Evolutionary conservation across 1,140 invertebrate species (phyloP).

Genomic region (Apis laboriosa): DNA sequence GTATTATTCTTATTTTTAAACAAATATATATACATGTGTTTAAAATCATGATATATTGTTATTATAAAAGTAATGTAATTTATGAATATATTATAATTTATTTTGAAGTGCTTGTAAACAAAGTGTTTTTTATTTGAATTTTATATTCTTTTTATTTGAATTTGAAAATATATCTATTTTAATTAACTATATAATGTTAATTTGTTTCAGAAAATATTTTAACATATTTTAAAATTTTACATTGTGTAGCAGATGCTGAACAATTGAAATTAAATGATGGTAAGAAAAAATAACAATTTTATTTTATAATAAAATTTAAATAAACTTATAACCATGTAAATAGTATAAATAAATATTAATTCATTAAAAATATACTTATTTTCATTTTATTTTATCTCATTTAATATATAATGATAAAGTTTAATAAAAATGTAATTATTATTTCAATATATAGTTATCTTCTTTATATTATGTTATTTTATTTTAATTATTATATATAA

Average conservation of each 20-base stretch:
- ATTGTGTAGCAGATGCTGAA: background rate
- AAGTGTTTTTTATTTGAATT: background rate
- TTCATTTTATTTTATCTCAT: background rate
- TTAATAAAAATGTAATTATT: no score
- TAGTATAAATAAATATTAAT: slow-evolving; percentile 13
- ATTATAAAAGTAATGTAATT: slow-evolving; percentile 1
- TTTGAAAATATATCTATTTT: background rate
- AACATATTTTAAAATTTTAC: slow-evolving; percentile 34
- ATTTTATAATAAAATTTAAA: background rate
- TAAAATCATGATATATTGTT: background rate
- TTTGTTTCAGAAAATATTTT: slow-evolving; percentile 50
- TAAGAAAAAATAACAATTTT: background rate
- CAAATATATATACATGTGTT: background rate
- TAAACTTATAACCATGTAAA: background rate
- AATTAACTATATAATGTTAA: background rate
- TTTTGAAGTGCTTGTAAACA: background rate
- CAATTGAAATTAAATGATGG: background rate
- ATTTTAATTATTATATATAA: background rate
- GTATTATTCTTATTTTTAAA: background rate
- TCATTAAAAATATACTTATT: background rate
- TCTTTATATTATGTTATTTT: background rate
- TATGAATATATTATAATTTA: background rate
- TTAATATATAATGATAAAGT: no score
- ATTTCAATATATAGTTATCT: background rate
- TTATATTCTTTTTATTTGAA: background rate